These are phyloP conservation scores for Physella acuta DNA, from an alignment of 1,140 invertebrate genomes.

Conservation along the genomic window DNA sequence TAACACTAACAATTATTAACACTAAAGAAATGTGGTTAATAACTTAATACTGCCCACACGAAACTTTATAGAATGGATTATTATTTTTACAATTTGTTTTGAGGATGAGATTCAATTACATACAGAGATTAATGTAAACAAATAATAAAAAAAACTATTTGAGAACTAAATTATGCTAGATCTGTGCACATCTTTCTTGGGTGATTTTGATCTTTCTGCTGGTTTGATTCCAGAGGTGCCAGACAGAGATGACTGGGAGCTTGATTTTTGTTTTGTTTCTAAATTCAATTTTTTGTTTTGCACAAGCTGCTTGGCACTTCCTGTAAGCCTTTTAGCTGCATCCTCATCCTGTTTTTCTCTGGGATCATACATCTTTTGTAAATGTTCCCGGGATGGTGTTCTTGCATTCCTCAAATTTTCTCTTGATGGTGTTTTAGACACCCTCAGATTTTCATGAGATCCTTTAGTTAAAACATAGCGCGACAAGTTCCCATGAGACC, in stretches of 20 bases:
- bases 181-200: background rate
- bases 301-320: slow-evolving; percentile 12
- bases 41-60: no score
- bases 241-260: slow-evolving; percentile 18
- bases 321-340: background rate
- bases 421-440: slow-evolving; percentile 2
- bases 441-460: slow-evolving; percentile 14
- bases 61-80: no score
- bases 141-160: background rate
- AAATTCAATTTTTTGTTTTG: slow-evolving; percentile 3
- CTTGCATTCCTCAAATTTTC: slow-evolving; percentile 15
- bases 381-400: slow-evolving; percentile 7
- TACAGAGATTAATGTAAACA: background rate
- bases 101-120: no score
- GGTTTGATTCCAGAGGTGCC: background rate
- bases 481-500: slow-evolving; percentile 18
- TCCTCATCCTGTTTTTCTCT: background rate
- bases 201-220: background rate
- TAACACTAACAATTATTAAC: no score
- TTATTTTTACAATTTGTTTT: no score
- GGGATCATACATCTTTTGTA: background rate
- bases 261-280: background rate
- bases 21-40: no score
- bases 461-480: background rate
- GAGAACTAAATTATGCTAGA: background rate